Conservation (phyloP, 1,140 invertebrate species). For the Drosophila sturtevanti region DNA sequence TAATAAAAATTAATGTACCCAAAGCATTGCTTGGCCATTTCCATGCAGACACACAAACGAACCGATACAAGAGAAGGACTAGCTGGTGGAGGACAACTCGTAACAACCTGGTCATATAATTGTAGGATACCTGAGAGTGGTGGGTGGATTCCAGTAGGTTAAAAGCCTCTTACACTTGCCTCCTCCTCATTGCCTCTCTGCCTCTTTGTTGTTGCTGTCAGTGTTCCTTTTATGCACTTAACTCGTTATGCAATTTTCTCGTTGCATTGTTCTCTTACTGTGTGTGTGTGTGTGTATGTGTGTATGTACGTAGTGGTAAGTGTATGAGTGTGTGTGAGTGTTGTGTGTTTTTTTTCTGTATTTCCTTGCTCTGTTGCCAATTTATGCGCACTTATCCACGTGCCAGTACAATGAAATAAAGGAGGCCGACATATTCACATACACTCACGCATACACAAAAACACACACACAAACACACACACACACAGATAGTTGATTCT, state of each 20-base stretch:
- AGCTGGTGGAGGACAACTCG: not conserved
- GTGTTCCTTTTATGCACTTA: slow-evolving; percentile 22
- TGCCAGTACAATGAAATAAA: slow-evolving; percentile 24
- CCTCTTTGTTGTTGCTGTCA: not conserved
- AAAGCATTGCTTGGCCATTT: slow-evolving; percentile 30
- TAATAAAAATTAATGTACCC: slow-evolving; percentile 68
- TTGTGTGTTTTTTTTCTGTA: slow-evolving; percentile 3
- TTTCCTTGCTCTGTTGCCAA: slow-evolving; percentile 53
- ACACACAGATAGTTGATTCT: slow-evolving; percentile 44
- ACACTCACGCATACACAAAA: slow-evolving; percentile 1
- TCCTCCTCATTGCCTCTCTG: not conserved
- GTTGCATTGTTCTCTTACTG: slow-evolving; percentile 49
- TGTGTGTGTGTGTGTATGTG: not conserved
- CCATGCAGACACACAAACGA: slow-evolving; percentile 3
- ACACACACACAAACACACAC: slow-evolving; percentile 12
- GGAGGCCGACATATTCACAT: slow-evolving; percentile 4
- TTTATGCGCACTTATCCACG: slow-evolving; percentile 77
- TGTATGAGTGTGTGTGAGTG: not conserved
- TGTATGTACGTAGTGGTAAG: too few relatives aligned
- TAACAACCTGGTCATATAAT: slow-evolving; percentile 31
- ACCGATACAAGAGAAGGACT: not conserved
- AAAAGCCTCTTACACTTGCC: not conserved
- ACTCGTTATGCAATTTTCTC: slow-evolving; percentile 72
- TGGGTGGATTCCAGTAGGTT: not conserved
- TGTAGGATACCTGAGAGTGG: slow-evolving; percentile 40